These are phyloP conservation scores for Podarcis lilfordi DNA, from an alignment of 2,797 vertebrate species.

Conservation along the genomic window DNA sequence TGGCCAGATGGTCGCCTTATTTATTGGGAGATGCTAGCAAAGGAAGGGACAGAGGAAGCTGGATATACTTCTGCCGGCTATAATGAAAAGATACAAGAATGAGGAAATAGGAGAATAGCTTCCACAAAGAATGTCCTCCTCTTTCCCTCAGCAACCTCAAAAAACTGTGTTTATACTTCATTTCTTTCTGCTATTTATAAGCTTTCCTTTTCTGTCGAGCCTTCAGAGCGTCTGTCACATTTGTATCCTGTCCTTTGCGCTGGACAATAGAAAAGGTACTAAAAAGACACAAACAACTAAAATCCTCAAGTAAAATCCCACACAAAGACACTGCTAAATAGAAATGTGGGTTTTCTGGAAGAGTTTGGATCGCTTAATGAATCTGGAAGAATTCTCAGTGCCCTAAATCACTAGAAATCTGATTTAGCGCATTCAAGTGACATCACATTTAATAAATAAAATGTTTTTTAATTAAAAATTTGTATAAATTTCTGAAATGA, in stretches of 20 bases:
- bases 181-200: neutral
- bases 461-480: neutral
- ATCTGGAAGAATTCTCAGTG: neutral
- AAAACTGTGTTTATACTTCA: neutral
- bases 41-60: neutral
- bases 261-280: neutral
- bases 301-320: neutral
- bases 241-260: neutral
- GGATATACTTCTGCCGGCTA: neutral
- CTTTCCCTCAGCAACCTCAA: neutral
- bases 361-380: neutral
- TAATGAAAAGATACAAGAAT: neutral
- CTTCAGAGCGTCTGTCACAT: neutral
- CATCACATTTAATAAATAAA: neutral
- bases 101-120: neutral
- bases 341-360: neutral
- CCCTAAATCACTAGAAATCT: neutral
- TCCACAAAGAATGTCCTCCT: neutral
- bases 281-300: neutral
- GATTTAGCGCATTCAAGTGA: neutral
- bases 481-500: neutral
- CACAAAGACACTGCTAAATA: neutral
- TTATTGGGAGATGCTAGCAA: neutral
- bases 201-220: neutral
- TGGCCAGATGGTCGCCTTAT: neutral